These are phyloP conservation scores for Zeuzera pyrina DNA, from an alignment of 2,888 invertebrate species.

Conservation along the genomic window DNA sequence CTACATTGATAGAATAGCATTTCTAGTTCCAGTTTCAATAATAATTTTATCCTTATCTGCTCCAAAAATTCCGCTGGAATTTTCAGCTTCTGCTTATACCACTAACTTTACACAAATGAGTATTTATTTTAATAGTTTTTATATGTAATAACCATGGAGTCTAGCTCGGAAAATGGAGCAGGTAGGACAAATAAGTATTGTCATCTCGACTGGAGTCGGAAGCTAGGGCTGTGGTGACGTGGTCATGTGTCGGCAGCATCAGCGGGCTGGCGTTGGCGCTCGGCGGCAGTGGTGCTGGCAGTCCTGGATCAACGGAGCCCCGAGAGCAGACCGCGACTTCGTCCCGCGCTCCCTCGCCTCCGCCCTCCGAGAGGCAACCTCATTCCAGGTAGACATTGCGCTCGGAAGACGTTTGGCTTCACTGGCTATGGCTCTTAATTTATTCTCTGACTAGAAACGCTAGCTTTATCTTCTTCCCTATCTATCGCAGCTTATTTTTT, in stretches of 20 bases:
- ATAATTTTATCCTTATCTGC: conserved; percentile 52
- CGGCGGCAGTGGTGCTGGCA: conserved; percentile 62
- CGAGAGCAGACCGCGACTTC: conserved; percentile 55
- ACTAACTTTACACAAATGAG: background rate
- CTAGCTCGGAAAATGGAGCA: conserved; percentile 39
- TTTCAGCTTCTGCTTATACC: background rate
- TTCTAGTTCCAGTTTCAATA: conserved; percentile 31
- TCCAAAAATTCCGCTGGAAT: conserved; percentile 37
- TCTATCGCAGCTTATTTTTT: background rate
- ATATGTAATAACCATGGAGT: background rate
- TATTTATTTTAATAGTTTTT: background rate
- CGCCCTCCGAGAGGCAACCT: conserved; percentile 59
- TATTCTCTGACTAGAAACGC: conserved; percentile 28
- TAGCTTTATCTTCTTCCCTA: conserved; percentile 21
- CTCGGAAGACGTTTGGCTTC: conserved; percentile 60
- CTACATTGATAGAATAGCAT: too few species aligned
- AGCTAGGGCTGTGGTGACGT: conserved; percentile 68
- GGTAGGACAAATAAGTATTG: conserved; percentile 38
- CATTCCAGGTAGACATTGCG: conserved; percentile 68
- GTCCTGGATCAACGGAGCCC: conserved; percentile 43
- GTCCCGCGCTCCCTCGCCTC: conserved; percentile 60
- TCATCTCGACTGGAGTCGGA: conserved; percentile 28
- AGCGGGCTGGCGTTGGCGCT: conserved; percentile 73
- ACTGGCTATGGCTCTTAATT: conserved; percentile 42
- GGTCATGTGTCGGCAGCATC: conserved; percentile 72